These are phyloP conservation scores for Gobio gobio DNA, from an alignment of 2,113 vertebrate species.

Conservation along the genomic window DNA sequence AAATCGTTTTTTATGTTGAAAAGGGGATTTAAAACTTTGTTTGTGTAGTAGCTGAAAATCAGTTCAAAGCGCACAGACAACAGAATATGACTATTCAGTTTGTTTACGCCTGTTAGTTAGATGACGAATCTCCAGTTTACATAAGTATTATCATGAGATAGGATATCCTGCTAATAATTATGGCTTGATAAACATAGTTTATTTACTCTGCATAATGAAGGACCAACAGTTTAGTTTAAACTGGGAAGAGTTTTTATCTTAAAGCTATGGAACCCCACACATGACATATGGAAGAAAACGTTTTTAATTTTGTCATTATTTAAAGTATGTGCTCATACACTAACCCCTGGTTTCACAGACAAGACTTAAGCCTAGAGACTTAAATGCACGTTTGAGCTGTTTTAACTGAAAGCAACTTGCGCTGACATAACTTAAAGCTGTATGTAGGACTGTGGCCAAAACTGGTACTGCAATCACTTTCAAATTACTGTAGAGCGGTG, in stretches of 20 bases:
- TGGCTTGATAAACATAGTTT: not conserved
- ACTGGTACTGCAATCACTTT: too few species aligned
- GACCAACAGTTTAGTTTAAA: not conserved
- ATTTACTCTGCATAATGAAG: not conserved
- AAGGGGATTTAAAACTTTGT: not conserved
- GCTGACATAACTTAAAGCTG: too few species aligned
- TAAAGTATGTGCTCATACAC: too few species aligned
- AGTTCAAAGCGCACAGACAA: not conserved
- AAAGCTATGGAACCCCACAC: not conserved
- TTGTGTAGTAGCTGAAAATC: not conserved
- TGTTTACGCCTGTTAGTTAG: not conserved
- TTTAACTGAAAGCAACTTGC: too few species aligned
- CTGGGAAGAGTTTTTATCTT: not conserved
- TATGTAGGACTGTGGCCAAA: too few species aligned
- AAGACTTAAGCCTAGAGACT: too few species aligned
- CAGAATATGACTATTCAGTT: not conserved
- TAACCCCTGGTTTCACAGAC: too few species aligned
- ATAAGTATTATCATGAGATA: not conserved
- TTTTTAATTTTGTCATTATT: too few species aligned
- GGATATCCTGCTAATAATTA: not conserved
- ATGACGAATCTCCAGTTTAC: not conserved
- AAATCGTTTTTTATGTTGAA: not conserved
- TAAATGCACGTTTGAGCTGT: too few species aligned
- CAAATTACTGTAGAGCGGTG: too few species aligned
- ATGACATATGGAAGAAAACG: not conserved